Percentiles rank a stretch among this genome's conserved stretches.
Conservation (phyloP, 2,888 invertebrate species). For the Andrena minutula region DNA sequence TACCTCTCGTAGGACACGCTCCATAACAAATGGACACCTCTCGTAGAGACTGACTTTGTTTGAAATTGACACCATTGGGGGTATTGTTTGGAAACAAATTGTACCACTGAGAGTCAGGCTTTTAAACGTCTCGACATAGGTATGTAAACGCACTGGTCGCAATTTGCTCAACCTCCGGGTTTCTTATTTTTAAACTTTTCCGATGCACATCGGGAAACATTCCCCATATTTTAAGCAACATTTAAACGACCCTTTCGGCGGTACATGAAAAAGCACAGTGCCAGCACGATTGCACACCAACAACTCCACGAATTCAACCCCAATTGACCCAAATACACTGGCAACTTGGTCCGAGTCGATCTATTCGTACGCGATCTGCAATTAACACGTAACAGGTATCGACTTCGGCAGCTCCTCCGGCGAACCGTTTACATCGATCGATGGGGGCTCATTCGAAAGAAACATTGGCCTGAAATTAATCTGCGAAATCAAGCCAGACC, state of each 20-base stretch:
- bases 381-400: slow-evolving; percentile 41
- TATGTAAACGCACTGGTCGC: too few species aligned
- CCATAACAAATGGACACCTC: not conserved
- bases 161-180: too few species aligned
- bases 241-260: slow-evolving; percentile 8
- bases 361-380: slow-evolving; percentile 12
- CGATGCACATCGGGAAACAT: not conserved
- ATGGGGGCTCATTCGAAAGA: not conserved
- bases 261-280: slow-evolving; percentile 21
- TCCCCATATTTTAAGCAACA: not conserved
- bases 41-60: too few species aligned
- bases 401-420: slow-evolving; percentile 18
- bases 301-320: slow-evolving; percentile 9
- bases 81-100: too few species aligned
- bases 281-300: not conserved
- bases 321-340: slow-evolving; percentile 37
- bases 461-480: slow-evolving; percentile 19
- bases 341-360: slow-evolving; percentile 31
- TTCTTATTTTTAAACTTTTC: not conserved
- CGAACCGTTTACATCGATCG: slow-evolving; percentile 16
- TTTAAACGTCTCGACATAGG: too few species aligned
- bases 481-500: slow-evolving; percentile 1
- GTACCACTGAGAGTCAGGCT: too few species aligned
- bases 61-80: too few species aligned
- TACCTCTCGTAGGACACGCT: not conserved